phyloP scores from a whole-genome alignment of 2,113 vertebrate genomes.

The Desmodus rotundus region DNA sequence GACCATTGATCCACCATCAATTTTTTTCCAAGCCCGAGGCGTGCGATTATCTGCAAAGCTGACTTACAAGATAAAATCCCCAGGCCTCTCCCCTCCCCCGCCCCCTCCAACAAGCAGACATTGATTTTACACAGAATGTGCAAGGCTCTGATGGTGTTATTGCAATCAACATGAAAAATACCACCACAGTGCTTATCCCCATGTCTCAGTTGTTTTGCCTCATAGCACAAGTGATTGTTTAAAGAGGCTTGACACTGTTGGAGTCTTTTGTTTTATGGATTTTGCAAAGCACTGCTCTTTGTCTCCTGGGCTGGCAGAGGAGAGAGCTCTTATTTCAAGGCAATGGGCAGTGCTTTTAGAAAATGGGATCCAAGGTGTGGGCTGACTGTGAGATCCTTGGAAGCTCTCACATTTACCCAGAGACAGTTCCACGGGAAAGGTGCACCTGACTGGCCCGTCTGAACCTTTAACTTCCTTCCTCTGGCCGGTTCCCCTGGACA shows the following conservation, averaged over 20 bases:
- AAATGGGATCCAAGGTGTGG: slow-evolving; percentile 17
- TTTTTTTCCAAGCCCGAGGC: slow-evolving; percentile 69
- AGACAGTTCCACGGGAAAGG: not conserved
- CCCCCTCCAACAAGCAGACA: slow-evolving; percentile 51
- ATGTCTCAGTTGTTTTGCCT: slow-evolving; percentile 76
- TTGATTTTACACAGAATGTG: slow-evolving; percentile 79
- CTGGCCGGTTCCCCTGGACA: not conserved
- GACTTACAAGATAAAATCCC: slow-evolving; percentile 78
- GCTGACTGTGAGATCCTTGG: not conserved
- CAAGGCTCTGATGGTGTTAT: slow-evolving; percentile 73
- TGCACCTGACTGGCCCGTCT: not conserved
- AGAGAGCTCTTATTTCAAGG: slow-evolving; percentile 62
- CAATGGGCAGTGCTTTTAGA: slow-evolving; percentile 43
- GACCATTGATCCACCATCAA: slow-evolving; percentile 67
- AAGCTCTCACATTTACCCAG: not conserved
- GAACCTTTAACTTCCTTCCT: not conserved
- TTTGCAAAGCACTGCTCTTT: slow-evolving; percentile 70
- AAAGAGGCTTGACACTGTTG: slow-evolving; percentile 76
- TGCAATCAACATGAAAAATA: slow-evolving; percentile 83
- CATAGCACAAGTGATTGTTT: slow-evolving; percentile 77
- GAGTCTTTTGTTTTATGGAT: slow-evolving; percentile 79
- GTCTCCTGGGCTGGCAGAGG: slow-evolving; percentile 60
- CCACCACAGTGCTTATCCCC: slow-evolving; percentile 63
- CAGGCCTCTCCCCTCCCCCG: slow-evolving; percentile 61
- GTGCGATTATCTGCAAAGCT: slow-evolving; percentile 75